A percentile compares a stretch with the other conserved stretches of the same genome.
phyloP scores from a whole-genome alignment of 1,140 invertebrate genomes.

The Drosophila pseudoananassae region DNA sequence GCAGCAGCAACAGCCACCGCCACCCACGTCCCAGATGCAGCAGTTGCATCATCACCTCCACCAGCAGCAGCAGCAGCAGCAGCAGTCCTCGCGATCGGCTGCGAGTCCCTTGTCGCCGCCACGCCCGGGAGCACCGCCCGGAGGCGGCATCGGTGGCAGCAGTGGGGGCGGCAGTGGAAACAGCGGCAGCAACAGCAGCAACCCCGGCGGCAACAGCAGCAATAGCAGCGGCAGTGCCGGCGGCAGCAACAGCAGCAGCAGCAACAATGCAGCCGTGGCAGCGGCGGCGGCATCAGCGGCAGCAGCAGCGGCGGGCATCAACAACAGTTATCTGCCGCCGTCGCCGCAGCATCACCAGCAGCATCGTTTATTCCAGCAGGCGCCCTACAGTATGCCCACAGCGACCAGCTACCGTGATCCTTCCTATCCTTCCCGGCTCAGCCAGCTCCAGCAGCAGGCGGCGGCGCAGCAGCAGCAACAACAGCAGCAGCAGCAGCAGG shows the following conservation, averaged over 20 bases:
- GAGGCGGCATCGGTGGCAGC: slow-evolving; percentile 50
- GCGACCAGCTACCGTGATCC: slow-evolving; percentile 74
- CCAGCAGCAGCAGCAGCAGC: slow-evolving; percentile 14
- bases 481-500: not conserved
- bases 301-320: slow-evolving; percentile 56
- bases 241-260: slow-evolving; percentile 41
- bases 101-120: slow-evolving; percentile 4
- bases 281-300: slow-evolving; percentile 40
- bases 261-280: slow-evolving; percentile 33
- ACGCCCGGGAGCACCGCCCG: not conserved
- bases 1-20: slow-evolving; percentile 57
- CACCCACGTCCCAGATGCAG: slow-evolving; percentile 62
- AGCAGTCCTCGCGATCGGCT: slow-evolving; percentile 16
- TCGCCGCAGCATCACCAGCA: slow-evolving; percentile 50
- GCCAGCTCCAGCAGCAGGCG: slow-evolving; percentile 53
- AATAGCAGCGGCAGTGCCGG: slow-evolving; percentile 40
- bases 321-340: slow-evolving; percentile 68
- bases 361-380: slow-evolving; percentile 70
- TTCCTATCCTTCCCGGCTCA: slow-evolving; percentile 68
- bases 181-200: slow-evolving; percentile 48
- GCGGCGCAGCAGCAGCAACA: slow-evolving; percentile 12
- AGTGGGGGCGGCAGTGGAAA: slow-evolving; percentile 68
- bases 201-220: slow-evolving; percentile 43
- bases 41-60: slow-evolving; percentile 50
- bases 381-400: slow-evolving; percentile 57